Percentiles rank a stretch among this genome's conserved stretches.
Evolutionary conservation across 2,113 vertebrate species (phyloP).

Genomic region (Oophaga pumilio): DNA sequence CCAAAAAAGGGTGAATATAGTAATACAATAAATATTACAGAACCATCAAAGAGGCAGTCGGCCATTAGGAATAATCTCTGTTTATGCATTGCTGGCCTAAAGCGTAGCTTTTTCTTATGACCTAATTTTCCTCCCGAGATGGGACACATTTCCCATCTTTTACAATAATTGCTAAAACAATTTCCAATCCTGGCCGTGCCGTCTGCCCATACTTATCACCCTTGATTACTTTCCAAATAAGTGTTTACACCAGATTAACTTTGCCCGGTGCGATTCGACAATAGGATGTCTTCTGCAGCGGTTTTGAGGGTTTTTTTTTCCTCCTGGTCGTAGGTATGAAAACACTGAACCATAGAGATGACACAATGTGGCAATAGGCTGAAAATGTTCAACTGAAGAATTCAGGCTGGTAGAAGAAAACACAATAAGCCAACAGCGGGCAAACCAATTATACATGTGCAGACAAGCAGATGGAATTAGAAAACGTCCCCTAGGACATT

Average conservation of each 20-base stretch:
- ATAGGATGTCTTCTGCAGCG: conserved; percentile 11
- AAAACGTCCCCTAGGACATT: conserved; percentile 78
- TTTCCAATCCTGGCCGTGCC: not conserved
- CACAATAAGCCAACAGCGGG: conserved; percentile 72
- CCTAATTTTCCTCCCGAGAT: not conserved
- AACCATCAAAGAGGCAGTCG: not conserved
- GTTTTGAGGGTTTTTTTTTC: no score
- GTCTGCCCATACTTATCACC: conserved; percentile 1
- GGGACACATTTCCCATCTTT: not conserved
- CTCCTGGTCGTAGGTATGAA: conserved; percentile 25
- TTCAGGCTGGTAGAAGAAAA: conserved; percentile 72
- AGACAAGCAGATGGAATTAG: conserved; percentile 77
- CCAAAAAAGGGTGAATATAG: not conserved
- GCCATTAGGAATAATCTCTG: not conserved
- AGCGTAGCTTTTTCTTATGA: not conserved
- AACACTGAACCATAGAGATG: conserved; percentile 67
- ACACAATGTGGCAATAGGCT: conserved; percentile 73
- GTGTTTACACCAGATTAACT: conserved; percentile 47
- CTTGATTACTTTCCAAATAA: conserved; percentile 36
- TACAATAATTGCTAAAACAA: conserved; percentile 35
- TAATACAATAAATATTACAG: not conserved
- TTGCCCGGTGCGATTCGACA: not conserved
- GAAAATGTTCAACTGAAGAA: conserved; percentile 71
- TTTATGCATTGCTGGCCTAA: not conserved
- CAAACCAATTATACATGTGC: conserved; percentile 79